Base-by-base conservation (phyloP, 2,888 invertebrate species). In the Melanchra persicariae region DNA sequence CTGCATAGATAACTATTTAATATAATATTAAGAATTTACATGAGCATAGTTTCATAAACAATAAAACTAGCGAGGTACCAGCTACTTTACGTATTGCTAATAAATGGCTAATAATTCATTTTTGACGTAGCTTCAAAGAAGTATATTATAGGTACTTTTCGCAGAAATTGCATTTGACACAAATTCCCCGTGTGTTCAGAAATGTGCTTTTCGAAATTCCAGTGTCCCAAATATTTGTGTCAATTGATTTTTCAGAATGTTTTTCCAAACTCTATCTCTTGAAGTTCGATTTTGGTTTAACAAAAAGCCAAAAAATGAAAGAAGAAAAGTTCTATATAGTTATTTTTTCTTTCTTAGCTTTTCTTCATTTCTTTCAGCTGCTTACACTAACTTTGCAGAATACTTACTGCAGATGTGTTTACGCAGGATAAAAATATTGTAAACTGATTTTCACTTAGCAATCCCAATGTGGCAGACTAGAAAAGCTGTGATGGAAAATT, bases 101-200 rank as follows among this genome's bases (percentile, higher is more conserved):
- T 26, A 22, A 47, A 47, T 47, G 47, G 47, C 9, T 10, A 22
- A 70, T 37, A 40, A 71, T 61, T 71, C 0, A 49, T 55, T 61
- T 47, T 43, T 26, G 47, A 43, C n/a, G 55, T 24, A 17, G n/a
- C 17, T 55, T 49, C 40, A 10, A 30, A 30, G 6, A 30, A 30
- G 6, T n/a, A 47, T 26, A 24, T 8, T 26, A 17, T 19, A n/a
- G n/a, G n/a, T n/a, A 45, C 1, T 22, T 9, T 49, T 49, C 24
- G 24, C n/a, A 71, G 71, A 60, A 70, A 55, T 34, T 30, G 40
- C 9, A 55, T 61, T 61, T 49, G 71, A 55, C 47, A 43, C 22
- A 71, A 34, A 55, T 61, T 49, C 40, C 12, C 15, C 5, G 12
- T 26, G 17, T 43, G 61, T 54, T 15, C 40, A n/a, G 4, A 24